Conservation (phyloP, 2,113 vertebrate genomes). For the Cacatua alba region DNA sequence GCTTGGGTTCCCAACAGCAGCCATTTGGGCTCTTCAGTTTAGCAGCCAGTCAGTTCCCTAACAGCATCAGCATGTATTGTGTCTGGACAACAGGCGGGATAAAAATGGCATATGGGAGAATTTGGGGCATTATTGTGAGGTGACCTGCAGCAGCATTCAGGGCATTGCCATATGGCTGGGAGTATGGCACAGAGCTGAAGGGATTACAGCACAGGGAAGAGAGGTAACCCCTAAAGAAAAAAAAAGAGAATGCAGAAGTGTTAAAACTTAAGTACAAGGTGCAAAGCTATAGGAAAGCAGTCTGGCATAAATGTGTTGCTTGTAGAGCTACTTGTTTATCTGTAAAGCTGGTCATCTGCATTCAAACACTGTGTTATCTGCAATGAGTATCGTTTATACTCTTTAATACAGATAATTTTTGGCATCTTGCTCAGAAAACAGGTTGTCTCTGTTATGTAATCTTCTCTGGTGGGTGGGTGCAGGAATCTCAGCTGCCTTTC, state of each 20-base stretch:
- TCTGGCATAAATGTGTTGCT: neutral
- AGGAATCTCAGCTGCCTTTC: slow-evolving; percentile 48
- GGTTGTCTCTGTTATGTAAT: slow-evolving; percentile 47
- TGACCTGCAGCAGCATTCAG: neutral
- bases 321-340: neutral
- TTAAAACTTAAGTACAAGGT: neutral
- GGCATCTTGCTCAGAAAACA: slow-evolving; percentile 31
- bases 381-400: neutral
- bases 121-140: neutral
- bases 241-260: neutral
- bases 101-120: neutral
- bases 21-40: neutral
- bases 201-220: neutral
- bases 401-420: neutral
- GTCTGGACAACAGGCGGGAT: neutral
- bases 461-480: slow-evolving; percentile 28
- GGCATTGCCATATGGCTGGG: neutral
- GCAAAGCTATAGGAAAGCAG: neutral
- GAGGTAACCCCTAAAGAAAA: neutral
- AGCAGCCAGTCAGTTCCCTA: neutral
- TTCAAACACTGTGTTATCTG: neutral
- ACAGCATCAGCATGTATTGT: neutral
- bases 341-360: neutral
- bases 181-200: neutral
- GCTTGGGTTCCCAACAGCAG: neutral